phyloP scores from a whole-genome alignment of 2,113 vertebrate genomes.

The Neopipo cinnamomea region DNA sequence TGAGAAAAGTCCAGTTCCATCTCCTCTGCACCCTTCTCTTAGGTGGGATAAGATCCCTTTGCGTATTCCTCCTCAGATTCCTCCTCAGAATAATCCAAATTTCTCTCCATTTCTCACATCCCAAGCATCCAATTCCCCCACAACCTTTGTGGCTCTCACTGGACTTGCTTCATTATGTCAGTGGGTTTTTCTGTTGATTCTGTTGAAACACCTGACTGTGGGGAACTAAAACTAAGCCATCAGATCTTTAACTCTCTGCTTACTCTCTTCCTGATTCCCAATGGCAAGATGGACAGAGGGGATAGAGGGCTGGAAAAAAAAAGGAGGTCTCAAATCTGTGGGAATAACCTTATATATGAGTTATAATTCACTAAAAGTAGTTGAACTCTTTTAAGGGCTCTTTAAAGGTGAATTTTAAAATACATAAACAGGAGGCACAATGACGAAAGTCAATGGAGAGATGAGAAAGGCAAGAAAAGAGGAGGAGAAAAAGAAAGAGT shows the following conservation, averaged over 20 bases:
- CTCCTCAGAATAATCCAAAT: not conserved
- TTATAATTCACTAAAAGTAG: not conserved
- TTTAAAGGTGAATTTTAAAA: not conserved
- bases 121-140: accelerated
- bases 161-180: not conserved
- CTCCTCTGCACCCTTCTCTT: not conserved
- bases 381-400: not conserved
- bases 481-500: not conserved
- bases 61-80: not conserved
- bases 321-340: not conserved
- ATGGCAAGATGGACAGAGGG: not conserved
- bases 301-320: not conserved
- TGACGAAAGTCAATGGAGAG: not conserved
- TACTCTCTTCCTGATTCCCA: not conserved
- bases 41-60: not conserved
- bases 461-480: not conserved
- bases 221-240: not conserved
- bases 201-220: not conserved
- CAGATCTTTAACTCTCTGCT: not conserved
- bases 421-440: not conserved
- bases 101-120: accelerated
- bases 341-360: not conserved
- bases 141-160: not conserved
- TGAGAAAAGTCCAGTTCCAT: not conserved
- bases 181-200: not conserved